Conservation (phyloP, 2,888 invertebrate genomes). For the Liodrosophila aerea region DNA sequence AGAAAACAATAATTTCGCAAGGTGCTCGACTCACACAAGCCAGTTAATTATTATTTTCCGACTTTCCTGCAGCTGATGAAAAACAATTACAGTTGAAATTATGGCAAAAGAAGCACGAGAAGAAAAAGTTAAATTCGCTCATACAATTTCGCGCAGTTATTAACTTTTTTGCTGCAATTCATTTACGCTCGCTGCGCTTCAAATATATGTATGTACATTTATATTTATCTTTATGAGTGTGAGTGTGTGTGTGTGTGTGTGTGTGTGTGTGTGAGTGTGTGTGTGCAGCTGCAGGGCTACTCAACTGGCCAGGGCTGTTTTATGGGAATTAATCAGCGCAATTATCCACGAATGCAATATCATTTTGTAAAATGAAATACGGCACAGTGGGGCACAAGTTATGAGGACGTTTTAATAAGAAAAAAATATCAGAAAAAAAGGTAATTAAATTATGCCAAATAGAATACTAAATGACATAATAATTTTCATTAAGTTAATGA, state of each 20-base stretch:
- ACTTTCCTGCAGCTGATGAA: constrained; percentile 39
- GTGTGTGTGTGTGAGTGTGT: constrained; percentile 1
- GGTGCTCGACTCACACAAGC: not conserved
- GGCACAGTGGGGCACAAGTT: constrained; percentile 50
- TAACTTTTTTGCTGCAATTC: constrained; percentile 52
- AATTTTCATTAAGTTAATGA: too few species aligned
- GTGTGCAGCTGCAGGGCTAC: constrained; percentile 9
- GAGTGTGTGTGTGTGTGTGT: not conserved
- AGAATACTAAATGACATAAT: too few species aligned
- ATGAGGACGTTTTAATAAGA: too few species aligned
- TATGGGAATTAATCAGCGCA: constrained; percentile 72
- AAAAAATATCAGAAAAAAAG: not conserved
- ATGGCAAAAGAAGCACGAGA: constrained; percentile 11
- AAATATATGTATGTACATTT: constrained; percentile 18
- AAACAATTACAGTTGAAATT: constrained; percentile 53
- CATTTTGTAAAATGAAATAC: constrained; percentile 63
- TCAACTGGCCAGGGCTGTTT: constrained; percentile 40
- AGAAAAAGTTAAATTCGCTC: constrained; percentile 31
- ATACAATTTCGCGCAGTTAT: constrained; percentile 45
- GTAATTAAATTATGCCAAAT: too few species aligned
- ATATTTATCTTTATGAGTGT: too few species aligned
- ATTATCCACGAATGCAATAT: constrained; percentile 61
- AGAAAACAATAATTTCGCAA: constrained; percentile 7
- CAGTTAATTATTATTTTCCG: constrained; percentile 47
- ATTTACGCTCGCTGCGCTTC: constrained; percentile 14